phyloP scores from a whole-genome alignment of 1,140 invertebrate species.

The Microplitis demolitor region DNA sequence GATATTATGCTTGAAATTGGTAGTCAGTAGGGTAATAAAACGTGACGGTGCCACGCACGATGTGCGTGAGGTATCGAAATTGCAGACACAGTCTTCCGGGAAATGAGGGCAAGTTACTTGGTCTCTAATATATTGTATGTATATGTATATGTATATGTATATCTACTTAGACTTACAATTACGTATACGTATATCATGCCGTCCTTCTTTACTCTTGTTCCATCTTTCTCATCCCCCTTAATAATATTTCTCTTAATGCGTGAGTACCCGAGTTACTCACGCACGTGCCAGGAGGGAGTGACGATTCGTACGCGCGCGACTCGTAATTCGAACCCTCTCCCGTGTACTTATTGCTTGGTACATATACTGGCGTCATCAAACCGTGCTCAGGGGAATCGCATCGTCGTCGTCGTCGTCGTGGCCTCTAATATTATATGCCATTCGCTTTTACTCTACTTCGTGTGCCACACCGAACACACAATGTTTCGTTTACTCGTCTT shows the following conservation, averaged over 20 bases:
- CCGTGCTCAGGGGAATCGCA: slow-evolving; percentile 5
- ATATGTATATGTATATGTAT: neutral
- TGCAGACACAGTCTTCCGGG: slow-evolving; percentile 5
- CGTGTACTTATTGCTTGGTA: neutral
- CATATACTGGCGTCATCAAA: neutral
- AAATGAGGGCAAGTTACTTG: slow-evolving; percentile 10
- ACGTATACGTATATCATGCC: neutral
- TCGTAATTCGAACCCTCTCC: neutral
- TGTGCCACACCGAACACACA: neutral
- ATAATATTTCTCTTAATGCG: neutral
- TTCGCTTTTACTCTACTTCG: slow-evolving; percentile 9
- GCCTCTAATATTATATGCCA: neutral
- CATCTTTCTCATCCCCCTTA: neutral
- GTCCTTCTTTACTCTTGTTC: neutral
- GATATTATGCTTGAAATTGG: slow-evolving; percentile 23
- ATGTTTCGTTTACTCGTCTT: slow-evolving; percentile 11
- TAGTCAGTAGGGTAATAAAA: slow-evolving; percentile 19
- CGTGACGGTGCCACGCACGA: slow-evolving; percentile 20
- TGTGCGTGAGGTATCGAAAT: slow-evolving; percentile 25
- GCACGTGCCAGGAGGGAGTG: neutral
- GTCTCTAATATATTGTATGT: neutral
- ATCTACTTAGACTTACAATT: neutral
- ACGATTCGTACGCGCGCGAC: neutral
- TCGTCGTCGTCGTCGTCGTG: too few species aligned
- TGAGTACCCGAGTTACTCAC: neutral